Evolutionary conservation across 1,140 invertebrate species (phyloP).

Genomic region (Drosophila repletoides): DNA sequence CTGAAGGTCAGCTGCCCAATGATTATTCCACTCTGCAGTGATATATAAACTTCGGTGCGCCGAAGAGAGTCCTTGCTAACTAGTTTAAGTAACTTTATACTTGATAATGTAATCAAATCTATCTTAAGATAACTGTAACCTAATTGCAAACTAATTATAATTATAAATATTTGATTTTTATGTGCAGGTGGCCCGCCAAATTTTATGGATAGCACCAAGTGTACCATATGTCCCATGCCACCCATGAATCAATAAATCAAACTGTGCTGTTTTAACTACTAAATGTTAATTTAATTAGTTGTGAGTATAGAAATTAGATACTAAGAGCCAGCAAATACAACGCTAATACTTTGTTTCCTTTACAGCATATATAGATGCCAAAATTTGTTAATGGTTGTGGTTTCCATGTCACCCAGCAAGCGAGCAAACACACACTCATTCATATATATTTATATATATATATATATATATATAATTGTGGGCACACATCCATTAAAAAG

Average conservation of each 20-base stretch:
- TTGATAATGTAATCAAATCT: too few relatives aligned
- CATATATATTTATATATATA: background rate
- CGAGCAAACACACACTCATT: conserved; percentile 12
- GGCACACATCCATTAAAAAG: conserved; percentile 17
- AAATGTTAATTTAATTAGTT: conserved; percentile 72
- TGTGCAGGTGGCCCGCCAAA: conserved; percentile 68
- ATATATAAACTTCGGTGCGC: too few relatives aligned
- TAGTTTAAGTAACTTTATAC: too few relatives aligned
- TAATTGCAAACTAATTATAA: background rate
- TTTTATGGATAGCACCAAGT: conserved; percentile 78
- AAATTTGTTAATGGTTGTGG: conserved; percentile 76
- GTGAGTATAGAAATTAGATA: conserved; percentile 43
- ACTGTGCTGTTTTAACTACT: conserved; percentile 67
- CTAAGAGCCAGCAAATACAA: background rate
- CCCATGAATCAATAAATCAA: conserved; percentile 80
- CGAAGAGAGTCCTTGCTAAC: too few relatives aligned
- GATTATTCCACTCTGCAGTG: too few relatives aligned
- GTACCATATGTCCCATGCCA: conserved; percentile 76
- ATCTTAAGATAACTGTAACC: too few relatives aligned
- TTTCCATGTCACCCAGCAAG: conserved; percentile 56
- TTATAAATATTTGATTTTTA: background rate
- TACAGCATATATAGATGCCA: conserved; percentile 73
- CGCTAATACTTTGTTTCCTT: conserved; percentile 3
- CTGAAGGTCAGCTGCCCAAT: too few relatives aligned
- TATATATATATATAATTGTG: conserved; percentile 9